Percentiles rank a stretch among this genome's conserved stretches.
phyloP scores from a whole-genome alignment of 2,113 vertebrate species.

The Callithrix jacchus region DNA sequence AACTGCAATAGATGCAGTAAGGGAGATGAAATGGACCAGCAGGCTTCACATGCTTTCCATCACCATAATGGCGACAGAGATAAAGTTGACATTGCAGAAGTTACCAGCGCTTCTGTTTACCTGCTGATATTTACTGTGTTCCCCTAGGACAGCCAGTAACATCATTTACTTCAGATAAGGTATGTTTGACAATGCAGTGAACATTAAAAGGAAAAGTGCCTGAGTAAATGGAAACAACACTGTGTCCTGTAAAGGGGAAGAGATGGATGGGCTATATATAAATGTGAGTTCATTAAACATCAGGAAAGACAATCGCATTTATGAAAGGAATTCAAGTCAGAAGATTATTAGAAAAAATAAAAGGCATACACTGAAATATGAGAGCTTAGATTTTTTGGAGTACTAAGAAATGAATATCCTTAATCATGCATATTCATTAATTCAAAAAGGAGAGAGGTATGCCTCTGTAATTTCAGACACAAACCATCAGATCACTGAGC shows the following conservation, averaged over 20 bases:
- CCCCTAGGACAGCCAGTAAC: constrained; percentile 47
- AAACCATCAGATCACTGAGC: background rate
- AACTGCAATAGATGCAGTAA: background rate
- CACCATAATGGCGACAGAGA: constrained; percentile 64
- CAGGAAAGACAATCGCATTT: background rate
- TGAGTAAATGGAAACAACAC: constrained; percentile 43
- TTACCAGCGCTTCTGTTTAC: constrained; percentile 64
- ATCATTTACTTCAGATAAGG: constrained; percentile 68
- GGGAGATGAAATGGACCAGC: constrained; percentile 17
- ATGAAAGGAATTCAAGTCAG: background rate
- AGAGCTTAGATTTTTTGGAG: background rate
- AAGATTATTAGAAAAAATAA: background rate
- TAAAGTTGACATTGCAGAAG: constrained; percentile 47
- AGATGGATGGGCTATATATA: constrained; percentile 21
- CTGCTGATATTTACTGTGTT: constrained; percentile 61
- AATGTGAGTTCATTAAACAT: constrained; percentile 41
- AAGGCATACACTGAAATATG: background rate
- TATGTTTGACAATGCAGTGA: constrained; percentile 47
- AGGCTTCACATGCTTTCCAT: background rate
- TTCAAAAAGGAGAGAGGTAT: background rate
- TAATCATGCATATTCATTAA: background rate
- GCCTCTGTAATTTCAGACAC: background rate
- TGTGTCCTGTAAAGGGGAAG: background rate
- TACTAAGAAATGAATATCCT: background rate
- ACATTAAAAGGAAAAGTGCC: constrained; percentile 64